phyloP scores from a whole-genome alignment of 1,140 invertebrate species.

The Liolophura sinensis region DNA sequence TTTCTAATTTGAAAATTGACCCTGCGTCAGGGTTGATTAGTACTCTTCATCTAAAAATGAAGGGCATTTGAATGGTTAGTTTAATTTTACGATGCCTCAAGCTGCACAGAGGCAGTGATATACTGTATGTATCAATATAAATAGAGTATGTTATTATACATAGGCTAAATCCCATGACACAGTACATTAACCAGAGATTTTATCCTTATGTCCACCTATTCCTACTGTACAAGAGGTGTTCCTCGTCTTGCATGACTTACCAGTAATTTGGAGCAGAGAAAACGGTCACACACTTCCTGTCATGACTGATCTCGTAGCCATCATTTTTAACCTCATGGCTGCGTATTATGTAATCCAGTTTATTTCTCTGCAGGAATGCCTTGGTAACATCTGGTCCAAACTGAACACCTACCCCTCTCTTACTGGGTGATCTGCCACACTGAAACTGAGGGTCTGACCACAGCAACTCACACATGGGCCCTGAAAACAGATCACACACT shows the following conservation, averaged over 20 bases:
- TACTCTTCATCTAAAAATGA: no score
- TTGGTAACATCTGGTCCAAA: conserved; percentile 98
- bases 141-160: no score
- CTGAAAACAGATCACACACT: conserved; percentile 41
- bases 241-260: conserved; percentile 61
- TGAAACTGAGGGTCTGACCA: conserved; percentile 98
- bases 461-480: conserved; percentile 94
- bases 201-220: no score
- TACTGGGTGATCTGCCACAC: conserved; percentile 84
- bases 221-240: no score
- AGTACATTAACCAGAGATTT: no score
- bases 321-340: conserved; percentile 98
- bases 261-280: conserved; percentile 98
- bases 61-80: no score
- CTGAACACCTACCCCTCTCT: conserved; percentile 96
- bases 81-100: no score
- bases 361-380: conserved; percentile 81
- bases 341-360: conserved; percentile 90
- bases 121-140: no score
- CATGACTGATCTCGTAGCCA: conserved; percentile 93
- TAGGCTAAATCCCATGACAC: no score
- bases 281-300: conserved; percentile 68
- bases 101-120: no score
- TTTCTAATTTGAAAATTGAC: no score
- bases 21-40: no score